Percentiles rank a stretch among this genome's conserved stretches.
Conservation (phyloP, 1,140 invertebrate genomes). For the Phymorhynchus buccinoides region DNA sequence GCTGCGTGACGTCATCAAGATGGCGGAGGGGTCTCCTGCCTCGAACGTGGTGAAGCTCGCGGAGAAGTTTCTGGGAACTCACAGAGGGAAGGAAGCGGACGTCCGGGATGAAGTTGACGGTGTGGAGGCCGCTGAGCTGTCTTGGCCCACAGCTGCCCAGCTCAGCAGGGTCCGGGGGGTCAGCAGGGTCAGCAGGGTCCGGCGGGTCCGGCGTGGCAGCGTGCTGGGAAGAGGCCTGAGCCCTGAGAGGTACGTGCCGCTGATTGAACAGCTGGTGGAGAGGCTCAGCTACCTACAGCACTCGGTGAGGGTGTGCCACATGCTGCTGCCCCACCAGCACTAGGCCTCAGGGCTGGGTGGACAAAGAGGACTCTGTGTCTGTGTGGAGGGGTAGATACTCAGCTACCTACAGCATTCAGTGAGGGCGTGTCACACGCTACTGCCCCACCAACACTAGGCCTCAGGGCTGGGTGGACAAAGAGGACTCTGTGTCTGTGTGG, state of each 20-base stretch:
- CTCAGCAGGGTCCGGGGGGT: not conserved
- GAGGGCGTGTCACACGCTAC: too few relatives aligned
- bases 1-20: not conserved
- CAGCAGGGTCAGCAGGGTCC: too few relatives aligned
- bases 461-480: too few relatives aligned
- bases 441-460: too few relatives aligned
- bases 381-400: too few relatives aligned
- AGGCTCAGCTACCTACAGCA: not conserved
- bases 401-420: too few relatives aligned
- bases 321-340: not conserved
- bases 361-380: too few relatives aligned
- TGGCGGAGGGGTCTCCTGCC: not conserved
- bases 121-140: not conserved
- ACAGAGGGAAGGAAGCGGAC: not conserved
- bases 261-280: not conserved
- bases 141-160: not conserved
- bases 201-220: not conserved
- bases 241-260: not conserved
- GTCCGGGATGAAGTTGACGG: not conserved
- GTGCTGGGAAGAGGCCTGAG: not conserved
- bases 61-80: not conserved
- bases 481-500: too few relatives aligned
- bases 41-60: not conserved
- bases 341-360: too few relatives aligned
- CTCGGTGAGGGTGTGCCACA: not conserved